These are phyloP conservation scores for Hyposoter didymator DNA, from an alignment of 2,888 invertebrate genomes.

Conservation along the genomic window DNA sequence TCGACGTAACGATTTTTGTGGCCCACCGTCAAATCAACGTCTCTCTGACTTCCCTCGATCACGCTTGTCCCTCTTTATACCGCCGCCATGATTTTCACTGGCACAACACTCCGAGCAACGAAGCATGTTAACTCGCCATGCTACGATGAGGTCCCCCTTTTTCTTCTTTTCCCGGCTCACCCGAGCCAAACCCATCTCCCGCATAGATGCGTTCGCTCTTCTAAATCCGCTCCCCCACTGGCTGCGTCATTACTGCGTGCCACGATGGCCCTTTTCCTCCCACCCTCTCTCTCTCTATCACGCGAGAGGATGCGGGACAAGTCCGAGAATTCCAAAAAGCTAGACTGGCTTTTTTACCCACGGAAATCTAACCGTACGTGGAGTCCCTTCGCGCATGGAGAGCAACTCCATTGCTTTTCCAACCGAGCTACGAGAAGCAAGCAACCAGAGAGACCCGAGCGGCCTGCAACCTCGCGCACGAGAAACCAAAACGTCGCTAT, in stretches of 20 bases:
- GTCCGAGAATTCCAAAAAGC: constrained; percentile 32
- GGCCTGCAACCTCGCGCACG: neutral
- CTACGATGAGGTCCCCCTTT: neutral
- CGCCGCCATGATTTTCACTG: constrained; percentile 2
- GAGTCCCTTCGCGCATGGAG: constrained; percentile 30
- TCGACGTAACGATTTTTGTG: constrained; percentile 20
- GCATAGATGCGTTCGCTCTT: neutral
- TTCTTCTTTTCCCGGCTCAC: constrained; percentile 10
- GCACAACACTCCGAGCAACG: constrained; percentile 9
- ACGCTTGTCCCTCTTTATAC: constrained; percentile 4
- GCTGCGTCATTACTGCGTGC: constrained; percentile 26
- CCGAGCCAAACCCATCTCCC: neutral
- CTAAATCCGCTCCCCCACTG: constrained; percentile 21
- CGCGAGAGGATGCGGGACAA: constrained; percentile 53
- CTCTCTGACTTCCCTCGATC: constrained; percentile 18
- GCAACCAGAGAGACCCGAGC: constrained; percentile 5
- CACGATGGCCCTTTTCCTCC: constrained; percentile 17
- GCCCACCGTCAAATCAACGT: constrained; percentile 33
- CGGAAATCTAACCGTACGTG: constrained; percentile 51
- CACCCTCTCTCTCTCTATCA: constrained; percentile 36
- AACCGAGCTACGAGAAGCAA: constrained; percentile 51
- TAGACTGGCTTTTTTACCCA: constrained; percentile 31
- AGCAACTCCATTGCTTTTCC: constrained; percentile 56
- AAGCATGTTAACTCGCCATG: constrained; percentile 12
- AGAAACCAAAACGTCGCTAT: neutral